Base-by-base conservation (phyloP, 2,888 invertebrate species). In the Andrena dorsata region DNA sequence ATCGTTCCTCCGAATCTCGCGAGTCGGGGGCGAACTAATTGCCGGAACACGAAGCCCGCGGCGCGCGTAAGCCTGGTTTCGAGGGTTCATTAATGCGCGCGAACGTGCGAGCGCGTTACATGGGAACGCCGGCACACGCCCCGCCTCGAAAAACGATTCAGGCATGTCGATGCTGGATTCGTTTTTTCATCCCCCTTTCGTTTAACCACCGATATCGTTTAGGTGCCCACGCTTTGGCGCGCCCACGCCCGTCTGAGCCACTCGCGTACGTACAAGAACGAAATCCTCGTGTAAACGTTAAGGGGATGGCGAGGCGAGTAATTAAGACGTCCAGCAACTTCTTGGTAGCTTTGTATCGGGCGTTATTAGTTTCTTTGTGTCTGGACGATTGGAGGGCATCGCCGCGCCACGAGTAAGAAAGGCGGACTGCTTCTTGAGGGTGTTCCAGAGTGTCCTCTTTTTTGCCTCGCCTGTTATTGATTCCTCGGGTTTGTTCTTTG, bases 321-420 rank as follows among this genome's bases (percentile, higher is more conserved):
- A 87, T 87, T 85, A 88, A 87, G 86, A 88, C 76, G 80, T 87
- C 72, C 77, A 72, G 73, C 75, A 73, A 73, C 64, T 76, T 87
- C 80, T 82, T 79, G 86, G 82, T 81, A 81, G 78, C 75, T 79
- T 86, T 80, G 78, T 80, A 82, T 84, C 84, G 71, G 75, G 35
- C 80, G 79, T 80, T 83, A 87, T 88, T 86, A 86, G 86, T 86
- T 84, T 85, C 84, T 73, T 82, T 82, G 75, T 79, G 73, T 69
- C 80, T 82, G 80, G 58, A 16, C 74, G 65, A 86, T 78, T 82
- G 30, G 35, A 61, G 63, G 71, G 73, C n/a, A 41, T 65, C 51
- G 80, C 70, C 28, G 74, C 68, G 69, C 51, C 4, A 71, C 26
- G 69, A 65, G 60, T 60, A 60, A 79, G 72, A 56, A 80, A 78